phyloP scores from a whole-genome alignment of 2,888 invertebrate genomes.

The Chromoteleia sp. region DNA sequence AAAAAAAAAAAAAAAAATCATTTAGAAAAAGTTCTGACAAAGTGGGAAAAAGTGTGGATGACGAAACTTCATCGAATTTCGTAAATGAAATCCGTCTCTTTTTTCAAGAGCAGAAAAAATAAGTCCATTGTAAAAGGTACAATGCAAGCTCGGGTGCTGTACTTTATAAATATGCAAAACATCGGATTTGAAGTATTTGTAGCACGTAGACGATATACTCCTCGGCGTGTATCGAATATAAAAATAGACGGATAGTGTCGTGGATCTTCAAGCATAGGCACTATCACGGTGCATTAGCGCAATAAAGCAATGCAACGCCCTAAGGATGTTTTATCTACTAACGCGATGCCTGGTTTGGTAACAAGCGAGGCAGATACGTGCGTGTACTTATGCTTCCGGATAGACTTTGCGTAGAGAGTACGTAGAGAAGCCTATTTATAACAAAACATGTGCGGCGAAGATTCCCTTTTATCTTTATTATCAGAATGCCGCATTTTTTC shows the following conservation, averaged over 20 bases:
- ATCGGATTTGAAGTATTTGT: constrained; percentile 71
- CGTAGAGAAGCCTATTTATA: constrained; percentile 71
- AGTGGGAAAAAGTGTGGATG: no score
- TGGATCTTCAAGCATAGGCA: constrained; percentile 72
- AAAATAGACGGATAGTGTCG: constrained; percentile 71
- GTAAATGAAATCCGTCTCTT: no score
- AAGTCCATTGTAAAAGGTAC: not conserved
- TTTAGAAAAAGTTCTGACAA: no score
- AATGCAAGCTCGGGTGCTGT: constrained; percentile 9
- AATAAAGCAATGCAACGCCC: constrained; percentile 74
- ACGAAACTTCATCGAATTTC: no score
- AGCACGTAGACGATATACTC: constrained; percentile 69
- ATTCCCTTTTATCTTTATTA: constrained; percentile 69
- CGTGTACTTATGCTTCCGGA: constrained; percentile 83
- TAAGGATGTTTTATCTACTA: constrained; percentile 81
- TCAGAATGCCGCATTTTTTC: constrained; percentile 65
- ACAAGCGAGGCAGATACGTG: constrained; percentile 83
- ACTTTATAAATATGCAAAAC: constrained; percentile 69
- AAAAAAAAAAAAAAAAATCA: no score
- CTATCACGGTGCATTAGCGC: constrained; percentile 76
- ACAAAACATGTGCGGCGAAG: constrained; percentile 64
- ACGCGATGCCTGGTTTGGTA: constrained; percentile 84
- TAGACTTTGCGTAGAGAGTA: constrained; percentile 72
- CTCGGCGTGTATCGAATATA: constrained; percentile 70
- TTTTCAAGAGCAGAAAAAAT: no score